These are phyloP conservation scores for Drosophila niveifrons DNA, from an alignment of 2,888 invertebrate species.

Conservation along the genomic window DNA sequence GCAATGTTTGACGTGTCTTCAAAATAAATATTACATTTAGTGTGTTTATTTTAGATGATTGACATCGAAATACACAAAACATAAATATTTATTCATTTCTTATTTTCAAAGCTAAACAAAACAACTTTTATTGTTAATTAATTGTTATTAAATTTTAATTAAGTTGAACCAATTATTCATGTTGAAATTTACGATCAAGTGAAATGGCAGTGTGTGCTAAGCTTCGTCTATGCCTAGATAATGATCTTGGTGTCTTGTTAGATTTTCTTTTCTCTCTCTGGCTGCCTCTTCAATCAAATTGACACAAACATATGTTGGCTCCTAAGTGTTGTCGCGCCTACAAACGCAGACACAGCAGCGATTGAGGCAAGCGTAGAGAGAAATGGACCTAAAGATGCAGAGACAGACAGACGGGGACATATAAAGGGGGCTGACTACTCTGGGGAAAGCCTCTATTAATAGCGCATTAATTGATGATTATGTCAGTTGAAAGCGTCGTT, in stretches of 20 bases:
- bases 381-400: constrained; percentile 5
- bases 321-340: constrained; percentile 72
- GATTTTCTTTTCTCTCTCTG: constrained; percentile 31
- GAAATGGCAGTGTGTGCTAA: constrained; percentile 21
- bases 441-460: constrained; percentile 74
- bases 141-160: too few relatives aligned
- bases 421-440: background rate
- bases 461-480: constrained; percentile 83
- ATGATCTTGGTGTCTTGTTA: constrained; percentile 18
- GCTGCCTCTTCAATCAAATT: constrained; percentile 71
- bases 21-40: too few relatives aligned
- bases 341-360: constrained; percentile 27
- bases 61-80: too few relatives aligned
- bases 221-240: background rate
- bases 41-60: too few relatives aligned
- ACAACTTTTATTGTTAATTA: too few relatives aligned
- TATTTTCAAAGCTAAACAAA: too few relatives aligned
- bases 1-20: too few relatives aligned
- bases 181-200: background rate
- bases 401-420: background rate
- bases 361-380: background rate
- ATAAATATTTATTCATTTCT: too few relatives aligned
- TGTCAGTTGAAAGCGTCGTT: constrained; percentile 83
- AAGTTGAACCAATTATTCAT: background rate
- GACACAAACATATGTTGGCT: constrained; percentile 76